These are phyloP conservation scores for Hirundo rustica DNA, from an alignment of 2,797 vertebrate genomes.

Conservation along the genomic window DNA sequence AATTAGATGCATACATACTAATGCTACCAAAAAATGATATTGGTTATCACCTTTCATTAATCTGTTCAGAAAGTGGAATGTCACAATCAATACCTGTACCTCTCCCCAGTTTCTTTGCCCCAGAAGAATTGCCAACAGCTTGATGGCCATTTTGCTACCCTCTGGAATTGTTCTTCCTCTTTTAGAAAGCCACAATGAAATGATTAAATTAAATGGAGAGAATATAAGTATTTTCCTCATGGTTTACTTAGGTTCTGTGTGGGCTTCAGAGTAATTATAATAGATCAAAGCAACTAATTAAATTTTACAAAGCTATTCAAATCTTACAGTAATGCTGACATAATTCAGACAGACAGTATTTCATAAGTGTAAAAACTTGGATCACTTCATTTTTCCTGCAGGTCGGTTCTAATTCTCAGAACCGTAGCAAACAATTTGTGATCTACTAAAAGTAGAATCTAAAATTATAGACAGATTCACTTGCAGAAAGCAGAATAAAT, in stretches of 20 bases:
- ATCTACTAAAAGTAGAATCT: constrained; percentile 9
- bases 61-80: not conserved
- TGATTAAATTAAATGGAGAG: not conserved
- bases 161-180: not conserved
- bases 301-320: constrained; percentile 19
- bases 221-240: not conserved
- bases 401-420: not conserved
- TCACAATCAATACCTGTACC: not conserved
- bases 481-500: not conserved
- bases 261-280: not conserved
- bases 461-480: constrained; percentile 6
- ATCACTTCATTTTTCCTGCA: not conserved
- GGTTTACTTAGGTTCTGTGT: not conserved
- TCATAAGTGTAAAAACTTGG: not conserved
- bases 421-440: not conserved
- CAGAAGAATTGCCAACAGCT: not conserved
- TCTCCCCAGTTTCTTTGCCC: not conserved
- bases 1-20: not conserved
- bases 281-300: constrained; percentile 14
- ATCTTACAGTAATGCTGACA: not conserved
- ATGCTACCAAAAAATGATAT: not conserved
- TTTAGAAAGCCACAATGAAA: not conserved
- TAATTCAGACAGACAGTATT: not conserved
- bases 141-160: not conserved
- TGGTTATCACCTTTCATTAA: not conserved